Conservation (phyloP, 2,888 invertebrate genomes). For the Amiota minor region DNA sequence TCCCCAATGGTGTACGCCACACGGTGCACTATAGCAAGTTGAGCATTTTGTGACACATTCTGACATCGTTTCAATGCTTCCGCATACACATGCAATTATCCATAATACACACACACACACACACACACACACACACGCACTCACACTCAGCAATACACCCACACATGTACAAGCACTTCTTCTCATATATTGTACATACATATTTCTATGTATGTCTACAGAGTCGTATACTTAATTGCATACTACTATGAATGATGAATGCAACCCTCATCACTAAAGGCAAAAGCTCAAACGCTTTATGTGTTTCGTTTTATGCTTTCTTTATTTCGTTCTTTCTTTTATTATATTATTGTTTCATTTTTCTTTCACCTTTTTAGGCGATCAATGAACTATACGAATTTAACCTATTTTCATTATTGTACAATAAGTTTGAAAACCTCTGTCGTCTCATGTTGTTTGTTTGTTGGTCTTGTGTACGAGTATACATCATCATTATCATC, state of each 20-base stretch:
- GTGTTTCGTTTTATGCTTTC: too few species aligned
- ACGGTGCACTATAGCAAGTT: not conserved
- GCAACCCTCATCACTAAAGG: too few species aligned
- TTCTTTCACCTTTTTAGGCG: conserved; percentile 51
- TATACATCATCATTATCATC: too few species aligned
- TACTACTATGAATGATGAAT: too few species aligned
- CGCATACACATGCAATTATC: conserved; percentile 28
- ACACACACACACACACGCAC: conserved; percentile 11
- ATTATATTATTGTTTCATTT: not conserved
- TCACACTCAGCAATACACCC: not conserved
- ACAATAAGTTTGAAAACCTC: too few species aligned
- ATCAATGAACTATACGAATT: conserved; percentile 46
- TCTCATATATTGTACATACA: not conserved
- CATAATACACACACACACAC: conserved; percentile 23
- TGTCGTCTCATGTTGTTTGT: too few species aligned
- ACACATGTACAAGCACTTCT: not conserved
- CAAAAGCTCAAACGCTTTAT: too few species aligned
- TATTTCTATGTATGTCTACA: not conserved
- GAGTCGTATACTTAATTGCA: too few species aligned
- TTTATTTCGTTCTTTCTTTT: too few species aligned
- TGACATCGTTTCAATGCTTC: conserved; percentile 38
- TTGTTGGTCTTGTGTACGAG: not conserved
- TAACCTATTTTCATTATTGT: conserved; percentile 15
- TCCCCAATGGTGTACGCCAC: too few species aligned
- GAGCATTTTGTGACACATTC: conserved; percentile 40